Base-by-base conservation (phyloP, 2,888 invertebrate genomes). In the Cephus rjabovi region DNA sequence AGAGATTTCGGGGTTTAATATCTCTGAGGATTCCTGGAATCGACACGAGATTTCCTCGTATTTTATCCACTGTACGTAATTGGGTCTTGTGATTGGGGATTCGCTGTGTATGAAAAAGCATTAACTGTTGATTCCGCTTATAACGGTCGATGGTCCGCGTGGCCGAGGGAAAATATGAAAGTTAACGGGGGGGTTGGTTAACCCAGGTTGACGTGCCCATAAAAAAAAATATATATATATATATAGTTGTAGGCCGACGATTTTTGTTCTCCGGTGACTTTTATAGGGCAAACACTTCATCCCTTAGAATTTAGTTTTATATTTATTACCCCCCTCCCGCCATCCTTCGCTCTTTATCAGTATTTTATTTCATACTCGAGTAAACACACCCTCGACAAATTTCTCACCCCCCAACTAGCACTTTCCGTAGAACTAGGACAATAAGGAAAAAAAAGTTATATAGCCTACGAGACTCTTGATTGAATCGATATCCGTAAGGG, bases 401-500 rank as follows among this genome's bases (percentile, higher is more conserved):
- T 40, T 40, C 40, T 40, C 40, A 15, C 15, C 15, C 30, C 40
- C 40, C 40, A 2, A 40, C 40, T 6, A 40, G 40, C 40, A 40
- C 15, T 6, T 15, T 40, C 40, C 0, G 40, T 1, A 15, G 40
- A 15, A 15, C 6, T 40, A 40, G 40, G 15, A 40, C 40, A 40
- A 40, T 40, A 71, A 34, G 40, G 34, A 37, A 12, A 30, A 30
- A 9, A 34, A 33, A 15, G 33, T 6, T 56, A 34, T 3, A 78
- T 56, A 12, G 4, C 75, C 74, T 37, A 69, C n/a, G 76, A 76
- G 73, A 70, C 77, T 77, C 79, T 81, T 82, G 80, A 83, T 83
- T 82, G 79, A 83, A 83, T 81, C 82, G 81, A 83, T 82, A 82
- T 78, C 81, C 82, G 79, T 77, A 77, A 80, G 75, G 78, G 30